Conservation (phyloP, 2,113 vertebrate species). For the Notothenia coriiceps region DNA sequence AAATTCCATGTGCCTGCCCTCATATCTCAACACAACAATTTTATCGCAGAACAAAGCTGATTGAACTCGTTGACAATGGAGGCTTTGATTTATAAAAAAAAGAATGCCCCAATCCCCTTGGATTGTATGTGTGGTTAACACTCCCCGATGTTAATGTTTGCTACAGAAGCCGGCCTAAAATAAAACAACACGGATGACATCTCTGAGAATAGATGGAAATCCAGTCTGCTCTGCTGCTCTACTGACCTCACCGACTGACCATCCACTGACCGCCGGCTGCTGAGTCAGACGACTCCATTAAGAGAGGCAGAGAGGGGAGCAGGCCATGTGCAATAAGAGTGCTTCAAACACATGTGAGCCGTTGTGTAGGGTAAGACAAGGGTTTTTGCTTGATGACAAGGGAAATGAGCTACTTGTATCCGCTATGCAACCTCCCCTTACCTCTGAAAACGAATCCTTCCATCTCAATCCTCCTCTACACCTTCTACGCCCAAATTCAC, state of each 20-base stretch:
- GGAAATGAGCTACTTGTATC: not conserved
- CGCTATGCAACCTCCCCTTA: not conserved
- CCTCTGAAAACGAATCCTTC: slow-evolving; percentile 1
- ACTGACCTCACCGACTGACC: slow-evolving; percentile 78
- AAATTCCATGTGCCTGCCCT: slow-evolving; percentile 48
- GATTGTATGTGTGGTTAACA: slow-evolving; percentile 8
- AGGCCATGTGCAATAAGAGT: slow-evolving; percentile 10
- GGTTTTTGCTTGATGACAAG: no score
- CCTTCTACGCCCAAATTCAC: not conserved
- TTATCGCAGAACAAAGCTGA: slow-evolving; percentile 51
- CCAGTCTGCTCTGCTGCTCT: slow-evolving; percentile 63
- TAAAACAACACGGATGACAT: slow-evolving; percentile 65
- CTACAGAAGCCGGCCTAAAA: slow-evolving; percentile 56
- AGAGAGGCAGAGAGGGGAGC: not conserved
- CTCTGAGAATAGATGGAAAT: slow-evolving; percentile 53
- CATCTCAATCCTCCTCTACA: slow-evolving; percentile 2
- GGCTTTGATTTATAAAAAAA: slow-evolving; percentile 10
- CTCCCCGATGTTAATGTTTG: slow-evolving; percentile 55
- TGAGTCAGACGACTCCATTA: slow-evolving; percentile 60
- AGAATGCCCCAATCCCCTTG: slow-evolving; percentile 6
- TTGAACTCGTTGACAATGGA: slow-evolving; percentile 53
- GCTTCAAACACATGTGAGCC: no score
- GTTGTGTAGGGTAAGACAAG: no score
- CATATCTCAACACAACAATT: slow-evolving; percentile 49
- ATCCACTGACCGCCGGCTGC: slow-evolving; percentile 61